phyloP scores from a whole-genome alignment of 1,140 invertebrate genomes.

The Choristoneura fumiferana region DNA sequence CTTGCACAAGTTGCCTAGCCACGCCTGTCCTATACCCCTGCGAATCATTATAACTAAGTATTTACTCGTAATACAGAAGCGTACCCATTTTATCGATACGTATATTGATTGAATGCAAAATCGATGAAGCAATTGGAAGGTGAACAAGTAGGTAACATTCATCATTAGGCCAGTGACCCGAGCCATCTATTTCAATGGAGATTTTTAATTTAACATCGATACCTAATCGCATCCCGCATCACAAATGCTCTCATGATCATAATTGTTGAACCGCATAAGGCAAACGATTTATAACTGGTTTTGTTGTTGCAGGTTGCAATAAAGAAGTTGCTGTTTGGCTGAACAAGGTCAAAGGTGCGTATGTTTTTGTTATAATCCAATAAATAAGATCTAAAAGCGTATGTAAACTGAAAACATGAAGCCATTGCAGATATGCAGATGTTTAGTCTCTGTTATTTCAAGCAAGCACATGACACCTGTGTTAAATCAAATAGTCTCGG shows the following conservation, averaged over 20 bases:
- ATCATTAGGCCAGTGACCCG: constrained; percentile 39
- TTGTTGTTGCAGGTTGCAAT: constrained; percentile 56
- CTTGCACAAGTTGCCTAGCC: constrained; percentile 34
- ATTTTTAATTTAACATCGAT: constrained; percentile 24
- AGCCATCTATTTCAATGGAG: constrained; percentile 32
- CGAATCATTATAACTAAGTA: too few relatives aligned
- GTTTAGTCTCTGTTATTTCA: constrained; percentile 7
- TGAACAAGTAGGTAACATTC: constrained; percentile 26
- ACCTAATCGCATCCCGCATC: not conserved
- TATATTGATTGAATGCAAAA: constrained; percentile 29
- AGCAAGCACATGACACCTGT: constrained; percentile 10
- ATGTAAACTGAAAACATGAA: constrained; percentile 1
- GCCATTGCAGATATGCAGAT: not conserved
- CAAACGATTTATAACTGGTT: constrained; percentile 20
- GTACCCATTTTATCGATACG: constrained; percentile 21
- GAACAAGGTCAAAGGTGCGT: constrained; percentile 64
- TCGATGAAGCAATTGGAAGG: constrained; percentile 36
- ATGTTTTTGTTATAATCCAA: constrained; percentile 14
- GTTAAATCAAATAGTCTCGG: not conserved
- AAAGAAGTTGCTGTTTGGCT: constrained; percentile 50
- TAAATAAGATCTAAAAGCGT: not conserved
- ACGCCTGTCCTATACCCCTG: constrained; percentile 29
- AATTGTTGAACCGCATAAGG: not conserved
- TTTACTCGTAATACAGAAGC: constrained; percentile 19
- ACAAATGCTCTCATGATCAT: not conserved